Percentiles rank a stretch among this genome's conserved stretches.
Conservation (phyloP, 2,797 vertebrate genomes). For the Petrocephalus schoutedeni region DNA sequence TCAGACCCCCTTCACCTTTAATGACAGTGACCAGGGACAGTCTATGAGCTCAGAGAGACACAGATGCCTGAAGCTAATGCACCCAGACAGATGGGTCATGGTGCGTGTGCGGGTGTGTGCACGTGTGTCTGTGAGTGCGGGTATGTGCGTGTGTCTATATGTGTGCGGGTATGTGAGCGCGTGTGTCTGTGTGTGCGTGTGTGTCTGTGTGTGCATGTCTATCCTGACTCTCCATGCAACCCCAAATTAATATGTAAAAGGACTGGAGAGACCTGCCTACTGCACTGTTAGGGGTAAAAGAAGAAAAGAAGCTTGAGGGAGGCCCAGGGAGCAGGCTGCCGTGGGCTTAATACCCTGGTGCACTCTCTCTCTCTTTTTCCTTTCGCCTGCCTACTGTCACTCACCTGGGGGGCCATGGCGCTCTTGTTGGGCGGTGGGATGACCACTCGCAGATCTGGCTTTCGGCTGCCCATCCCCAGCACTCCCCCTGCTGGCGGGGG, state of each 20-base stretch:
- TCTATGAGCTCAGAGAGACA: constrained; percentile 52
- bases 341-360: not conserved
- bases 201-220: too few species aligned
- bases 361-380: not conserved
- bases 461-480: constrained; percentile 86
- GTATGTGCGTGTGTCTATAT: too few species aligned
- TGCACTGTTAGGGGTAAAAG: too few species aligned
- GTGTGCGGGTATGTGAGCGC: too few species aligned
- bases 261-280: too few species aligned
- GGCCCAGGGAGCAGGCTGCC: too few species aligned
- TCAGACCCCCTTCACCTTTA: constrained; percentile 47
- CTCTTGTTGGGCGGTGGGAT: constrained; percentile 96
- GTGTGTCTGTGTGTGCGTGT: too few species aligned
- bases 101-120: too few species aligned
- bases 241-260: too few species aligned
- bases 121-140: too few species aligned
- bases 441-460: constrained; percentile 94
- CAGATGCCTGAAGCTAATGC: constrained; percentile 45
- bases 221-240: not conserved
- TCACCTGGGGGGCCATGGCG: constrained; percentile 97
- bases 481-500: constrained; percentile 86
- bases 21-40: constrained; percentile 54
- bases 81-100: not conserved
- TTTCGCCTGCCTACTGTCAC: constrained; percentile 36
- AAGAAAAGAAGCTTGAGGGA: too few species aligned